Percentiles rank a stretch among this genome's conserved stretches.
These are phyloP conservation scores for Etheostoma spectabile DNA, from an alignment of 2,113 vertebrate genomes.

Conservation along the genomic window DNA sequence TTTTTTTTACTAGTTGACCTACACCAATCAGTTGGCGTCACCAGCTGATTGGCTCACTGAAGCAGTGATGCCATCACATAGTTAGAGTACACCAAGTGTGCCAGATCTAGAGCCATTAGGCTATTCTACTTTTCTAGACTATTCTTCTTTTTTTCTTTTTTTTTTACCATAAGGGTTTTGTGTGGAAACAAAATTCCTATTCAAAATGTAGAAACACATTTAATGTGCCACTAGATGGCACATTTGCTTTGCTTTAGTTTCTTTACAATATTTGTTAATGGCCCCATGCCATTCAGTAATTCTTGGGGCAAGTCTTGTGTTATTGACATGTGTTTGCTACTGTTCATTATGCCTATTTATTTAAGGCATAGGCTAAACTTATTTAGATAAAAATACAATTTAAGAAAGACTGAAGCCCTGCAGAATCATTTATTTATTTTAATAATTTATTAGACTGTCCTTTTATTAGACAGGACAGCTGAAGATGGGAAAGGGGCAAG, in stretches of 20 bases:
- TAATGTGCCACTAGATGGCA: slow-evolving; percentile 69
- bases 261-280: not conserved
- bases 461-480: too few species aligned
- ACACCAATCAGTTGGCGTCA: slow-evolving; percentile 57
- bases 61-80: slow-evolving; percentile 48
- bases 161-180: not conserved
- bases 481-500: too few species aligned
- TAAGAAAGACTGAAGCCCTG: not conserved
- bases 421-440: not conserved
- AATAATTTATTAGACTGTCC: too few species aligned
- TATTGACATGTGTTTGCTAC: not conserved
- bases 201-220: not conserved
- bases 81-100: slow-evolving; percentile 23
- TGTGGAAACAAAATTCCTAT: not conserved
- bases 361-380: not conserved
- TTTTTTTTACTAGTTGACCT: slow-evolving; percentile 39
- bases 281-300: not conserved
- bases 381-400: not conserved
- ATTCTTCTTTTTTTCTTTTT: slow-evolving; percentile 19
- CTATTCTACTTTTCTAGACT: too few species aligned
- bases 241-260: slow-evolving; percentile 36
- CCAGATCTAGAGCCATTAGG: slow-evolving; percentile 35
- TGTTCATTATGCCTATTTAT: not conserved
- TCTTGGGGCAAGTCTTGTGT: not conserved
- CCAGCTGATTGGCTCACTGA: slow-evolving; percentile 67